Evolutionary conservation across 2,888 invertebrate species (phyloP).

Genomic region (Malacosoma neustria): DNA sequence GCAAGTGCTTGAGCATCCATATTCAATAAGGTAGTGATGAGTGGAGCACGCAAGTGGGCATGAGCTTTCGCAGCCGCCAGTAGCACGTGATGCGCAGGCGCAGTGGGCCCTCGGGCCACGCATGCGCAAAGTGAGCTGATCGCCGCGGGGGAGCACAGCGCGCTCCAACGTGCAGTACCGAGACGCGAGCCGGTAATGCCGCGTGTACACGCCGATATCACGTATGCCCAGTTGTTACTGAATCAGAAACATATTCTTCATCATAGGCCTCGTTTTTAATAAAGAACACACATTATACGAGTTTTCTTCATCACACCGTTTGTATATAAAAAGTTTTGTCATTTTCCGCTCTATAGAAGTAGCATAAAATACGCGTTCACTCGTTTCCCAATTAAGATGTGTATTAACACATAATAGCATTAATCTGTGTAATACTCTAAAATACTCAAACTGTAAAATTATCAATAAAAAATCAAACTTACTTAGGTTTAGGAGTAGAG

Average conservation of each 20-base stretch:
- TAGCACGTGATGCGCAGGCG: slow-evolving; percentile 30
- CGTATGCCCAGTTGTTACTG: slow-evolving; percentile 89
- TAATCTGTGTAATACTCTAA: too few relatives aligned
- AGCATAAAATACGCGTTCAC: too few relatives aligned
- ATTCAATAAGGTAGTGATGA: slow-evolving; percentile 39
- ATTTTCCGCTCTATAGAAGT: too few relatives aligned
- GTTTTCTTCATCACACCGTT: too few relatives aligned
- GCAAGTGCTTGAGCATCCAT: slow-evolving; percentile 52
- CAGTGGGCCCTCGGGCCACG: slow-evolving; percentile 29
- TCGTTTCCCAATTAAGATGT: too few relatives aligned
- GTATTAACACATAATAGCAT: too few relatives aligned
- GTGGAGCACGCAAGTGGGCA: slow-evolving; percentile 24
- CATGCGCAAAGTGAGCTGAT: slow-evolving; percentile 47
- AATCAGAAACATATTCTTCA: too few relatives aligned
- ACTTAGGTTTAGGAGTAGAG: slow-evolving; percentile 42
- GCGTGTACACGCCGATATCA: slow-evolving; percentile 86
- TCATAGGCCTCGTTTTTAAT: too few relatives aligned
- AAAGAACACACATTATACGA: too few relatives aligned
- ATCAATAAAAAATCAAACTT: slow-evolving; percentile 16
- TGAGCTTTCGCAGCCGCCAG: slow-evolving; percentile 29
- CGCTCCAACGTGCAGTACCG: slow-evolving; percentile 31
- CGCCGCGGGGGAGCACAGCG: slow-evolving; percentile 36
- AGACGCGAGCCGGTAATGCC: slow-evolving; percentile 23
- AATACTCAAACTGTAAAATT: too few relatives aligned
- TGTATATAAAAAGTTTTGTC: too few relatives aligned